Conservation (phyloP, 2,797 vertebrate species). For the Denticeps clupeoides region DNA sequence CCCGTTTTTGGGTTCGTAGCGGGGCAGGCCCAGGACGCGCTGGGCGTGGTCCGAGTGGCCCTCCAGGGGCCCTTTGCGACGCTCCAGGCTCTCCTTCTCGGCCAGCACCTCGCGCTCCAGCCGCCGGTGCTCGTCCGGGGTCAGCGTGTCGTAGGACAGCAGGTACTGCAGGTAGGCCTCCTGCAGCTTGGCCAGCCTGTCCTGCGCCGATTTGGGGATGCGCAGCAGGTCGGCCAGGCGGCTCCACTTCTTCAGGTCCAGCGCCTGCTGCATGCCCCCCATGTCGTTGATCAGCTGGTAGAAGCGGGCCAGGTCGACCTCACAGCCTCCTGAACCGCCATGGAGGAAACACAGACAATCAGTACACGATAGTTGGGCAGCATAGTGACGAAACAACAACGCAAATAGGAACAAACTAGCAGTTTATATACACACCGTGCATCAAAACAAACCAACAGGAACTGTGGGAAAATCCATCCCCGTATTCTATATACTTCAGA, state of each 20-base stretch:
- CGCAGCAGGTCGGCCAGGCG: conserved; percentile 93
- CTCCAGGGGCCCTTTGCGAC: conserved; percentile 84
- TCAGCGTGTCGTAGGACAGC: conserved; percentile 91
- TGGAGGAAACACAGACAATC: too few relatives aligned
- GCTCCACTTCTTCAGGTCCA: conserved; percentile 99
- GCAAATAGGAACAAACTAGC: too few relatives aligned
- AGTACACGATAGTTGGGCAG: too few relatives aligned
- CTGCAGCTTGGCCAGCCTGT: conserved; percentile 96
- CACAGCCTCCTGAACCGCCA: conserved; percentile 84
- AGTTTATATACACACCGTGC: too few relatives aligned
- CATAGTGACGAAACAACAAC: too few relatives aligned
- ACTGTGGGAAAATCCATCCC: too few relatives aligned
- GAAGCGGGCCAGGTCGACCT: conserved; percentile 96
- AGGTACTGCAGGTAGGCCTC: conserved; percentile 98
- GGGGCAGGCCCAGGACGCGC: conserved; percentile 75
- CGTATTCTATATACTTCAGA: too few relatives aligned
- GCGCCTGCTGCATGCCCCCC: conserved; percentile 99
- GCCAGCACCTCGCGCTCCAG: conserved; percentile 85
- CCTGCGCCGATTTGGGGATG: conserved; percentile 95
- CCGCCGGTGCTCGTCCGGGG: conserved; percentile 75
- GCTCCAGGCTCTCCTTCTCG: conserved; percentile 88
- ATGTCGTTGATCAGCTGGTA: conserved; percentile 97
- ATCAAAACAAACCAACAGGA: too few relatives aligned
- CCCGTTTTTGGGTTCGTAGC: conserved; percentile 95
- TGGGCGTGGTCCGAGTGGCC: conserved; percentile 73